Base-by-base conservation (phyloP, 1,140 invertebrate species). In the Zeugodacus cucurbitae region DNA sequence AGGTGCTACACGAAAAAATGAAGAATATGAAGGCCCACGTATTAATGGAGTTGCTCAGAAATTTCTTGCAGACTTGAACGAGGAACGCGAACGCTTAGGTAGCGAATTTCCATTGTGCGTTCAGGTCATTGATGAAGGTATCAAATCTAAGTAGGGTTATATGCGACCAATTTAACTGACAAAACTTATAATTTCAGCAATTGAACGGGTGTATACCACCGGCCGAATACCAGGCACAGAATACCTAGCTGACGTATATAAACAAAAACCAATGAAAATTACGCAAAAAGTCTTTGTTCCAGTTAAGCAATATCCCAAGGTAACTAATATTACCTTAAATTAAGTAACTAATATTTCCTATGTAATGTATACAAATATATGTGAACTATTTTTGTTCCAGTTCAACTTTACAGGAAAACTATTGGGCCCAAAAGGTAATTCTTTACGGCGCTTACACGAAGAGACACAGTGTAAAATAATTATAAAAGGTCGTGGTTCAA, bases 391-490 rank as follows among this genome's bases (percentile, higher is more conserved):
- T 74, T 82, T 82, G 5, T 44, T 82, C 2, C 29, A 86, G 97
- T 98, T 98, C 93, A 99, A 99, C 93, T 99, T 99, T 94, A 97
- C 99, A 89, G 98, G 98, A 37, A 98, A 99, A 94, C 94, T 99
- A 67, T 94, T 99, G 89, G 98, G 98, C 82, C 98, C 98, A 29
- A 98, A 98, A 94, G 98, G 98, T 57, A 97, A 97, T 93, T 98
- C 98, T 1, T 95, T 99, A 94, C 98, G 98, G 93, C 95, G 97
- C 88, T 94, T 99, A 37, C 98, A 99, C 94, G 98, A 99, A 93
- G 97, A 98, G 92, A 99, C 98, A 11, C 97, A 98, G 95, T 98
- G 98, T 91, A 98, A 98, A 94, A 99, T 99, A 97, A 97, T 98
- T 37, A 97, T 99, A 70, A 95, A 99, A 14, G 98, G 98, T 6